Evolutionary conservation across 2,113 vertebrate species (phyloP).

Genomic region (Ageneiosus marmoratus): DNA sequence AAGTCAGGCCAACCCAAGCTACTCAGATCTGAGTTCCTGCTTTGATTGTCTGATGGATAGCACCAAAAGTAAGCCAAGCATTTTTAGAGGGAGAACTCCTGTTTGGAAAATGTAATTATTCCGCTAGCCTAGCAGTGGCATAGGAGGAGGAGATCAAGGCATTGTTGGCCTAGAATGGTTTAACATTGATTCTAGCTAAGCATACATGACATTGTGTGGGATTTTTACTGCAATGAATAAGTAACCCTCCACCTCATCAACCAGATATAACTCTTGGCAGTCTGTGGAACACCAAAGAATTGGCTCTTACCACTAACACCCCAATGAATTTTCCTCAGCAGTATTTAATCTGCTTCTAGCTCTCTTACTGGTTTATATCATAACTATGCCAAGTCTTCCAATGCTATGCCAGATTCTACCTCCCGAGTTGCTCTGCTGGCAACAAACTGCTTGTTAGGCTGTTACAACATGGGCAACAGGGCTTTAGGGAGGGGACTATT

Average conservation of each 20-base stretch:
- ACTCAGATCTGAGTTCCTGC: neutral
- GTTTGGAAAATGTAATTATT: constrained; percentile 16
- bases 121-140: constrained; percentile 2
- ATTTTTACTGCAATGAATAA: constrained; percentile 51
- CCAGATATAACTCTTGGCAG: constrained; percentile 64
- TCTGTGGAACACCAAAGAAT: constrained; percentile 54
- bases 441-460: constrained; percentile 11
- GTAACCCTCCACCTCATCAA: constrained; percentile 45
- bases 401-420: constrained; percentile 58
- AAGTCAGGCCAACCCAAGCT: constrained; percentile 11
- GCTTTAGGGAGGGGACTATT: neutral
- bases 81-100: neutral
- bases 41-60: neutral
- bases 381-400: constrained; percentile 47
- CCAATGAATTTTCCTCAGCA: constrained; percentile 54
- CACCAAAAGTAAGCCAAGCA: neutral
- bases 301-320: constrained; percentile 56
- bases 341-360: constrained; percentile 55
- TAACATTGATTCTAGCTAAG: constrained; percentile 10
- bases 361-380: constrained; percentile 64
- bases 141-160: constrained; percentile 17
- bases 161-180: constrained; percentile 12
- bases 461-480: neutral
- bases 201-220: constrained; percentile 10
- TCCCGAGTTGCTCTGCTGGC: constrained; percentile 62